phyloP scores from a whole-genome alignment of 1,140 invertebrate species.

The Teleopsis dalmanni region DNA sequence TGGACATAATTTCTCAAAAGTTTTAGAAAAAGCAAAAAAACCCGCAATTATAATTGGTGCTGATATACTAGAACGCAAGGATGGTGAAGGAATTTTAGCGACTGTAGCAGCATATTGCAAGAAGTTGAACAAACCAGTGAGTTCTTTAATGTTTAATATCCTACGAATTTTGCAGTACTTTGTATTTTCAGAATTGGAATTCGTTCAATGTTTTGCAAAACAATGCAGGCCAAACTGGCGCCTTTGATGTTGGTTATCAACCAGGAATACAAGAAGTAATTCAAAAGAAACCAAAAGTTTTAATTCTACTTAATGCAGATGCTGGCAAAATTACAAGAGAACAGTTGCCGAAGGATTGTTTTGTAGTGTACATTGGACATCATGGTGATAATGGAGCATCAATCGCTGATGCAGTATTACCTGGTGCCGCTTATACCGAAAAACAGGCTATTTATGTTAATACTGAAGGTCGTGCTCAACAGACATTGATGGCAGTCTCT shows the following conservation, averaged over 20 bases:
- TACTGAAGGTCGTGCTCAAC: constrained; percentile 94
- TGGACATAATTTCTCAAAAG: constrained; percentile 66
- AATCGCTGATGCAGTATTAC: constrained; percentile 89
- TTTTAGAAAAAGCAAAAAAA: constrained; percentile 70
- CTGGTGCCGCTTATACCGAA: constrained; percentile 97
- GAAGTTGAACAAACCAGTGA: constrained; percentile 47
- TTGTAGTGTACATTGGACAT: constrained; percentile 94
- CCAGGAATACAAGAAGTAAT: constrained; percentile 66
- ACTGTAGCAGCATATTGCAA: constrained; percentile 66
- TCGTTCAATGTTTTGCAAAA: constrained; percentile 87
- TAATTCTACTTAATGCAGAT: constrained; percentile 92
- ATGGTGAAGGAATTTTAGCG: constrained; percentile 70
- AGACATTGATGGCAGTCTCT: constrained; percentile 82
- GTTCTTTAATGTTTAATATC: constrained; percentile 13
- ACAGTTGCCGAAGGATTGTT: constrained; percentile 73
- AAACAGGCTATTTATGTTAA: constrained; percentile 96
- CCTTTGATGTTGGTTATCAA: constrained; percentile 90
- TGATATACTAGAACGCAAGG: constrained; percentile 67
- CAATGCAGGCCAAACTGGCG: constrained; percentile 88
- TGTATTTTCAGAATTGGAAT: constrained; percentile 49
- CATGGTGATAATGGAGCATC: constrained; percentile 91
- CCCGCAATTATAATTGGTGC: constrained; percentile 90
- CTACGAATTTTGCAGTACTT: not conserved
- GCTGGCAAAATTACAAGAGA: constrained; percentile 68
- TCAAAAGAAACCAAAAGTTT: constrained; percentile 64